phyloP scores from a whole-genome alignment of 1,140 invertebrate species.

The Drosophila punjabiensis region DNA sequence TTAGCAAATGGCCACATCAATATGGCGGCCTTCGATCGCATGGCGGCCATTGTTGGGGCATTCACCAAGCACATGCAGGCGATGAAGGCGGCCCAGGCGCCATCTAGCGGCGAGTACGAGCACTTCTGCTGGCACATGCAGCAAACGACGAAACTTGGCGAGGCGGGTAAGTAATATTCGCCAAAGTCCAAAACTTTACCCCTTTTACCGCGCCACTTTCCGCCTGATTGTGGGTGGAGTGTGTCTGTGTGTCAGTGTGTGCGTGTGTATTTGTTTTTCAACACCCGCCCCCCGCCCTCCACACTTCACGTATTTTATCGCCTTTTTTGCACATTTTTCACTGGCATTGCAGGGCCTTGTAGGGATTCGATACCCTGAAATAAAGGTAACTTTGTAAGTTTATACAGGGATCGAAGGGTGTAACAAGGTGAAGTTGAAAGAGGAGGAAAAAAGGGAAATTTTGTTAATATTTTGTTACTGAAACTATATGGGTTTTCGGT shows the following conservation, averaged over 20 bases:
- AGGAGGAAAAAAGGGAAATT: background rate
- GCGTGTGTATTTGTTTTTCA: constrained; percentile 14
- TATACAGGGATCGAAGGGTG: background rate
- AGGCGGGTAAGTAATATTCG: constrained; percentile 73
- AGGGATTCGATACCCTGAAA: constrained; percentile 21
- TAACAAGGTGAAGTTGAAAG: too few relatives aligned
- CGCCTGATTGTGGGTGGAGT: background rate
- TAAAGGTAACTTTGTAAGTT: too few relatives aligned
- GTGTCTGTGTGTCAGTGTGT: background rate
- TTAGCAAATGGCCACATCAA: constrained; percentile 85
- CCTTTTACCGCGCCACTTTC: background rate
- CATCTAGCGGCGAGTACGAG: constrained; percentile 75
- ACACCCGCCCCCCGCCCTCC: background rate
- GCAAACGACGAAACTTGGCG: constrained; percentile 71
- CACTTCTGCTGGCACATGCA: constrained; percentile 80
- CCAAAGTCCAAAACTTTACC: constrained; percentile 30
- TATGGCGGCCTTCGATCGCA: constrained; percentile 82
- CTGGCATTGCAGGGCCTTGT: constrained; percentile 7
- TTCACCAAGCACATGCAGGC: constrained; percentile 82
- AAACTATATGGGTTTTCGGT: too few relatives aligned
- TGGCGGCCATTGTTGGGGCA: constrained; percentile 83
- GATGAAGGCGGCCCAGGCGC: constrained; percentile 58
- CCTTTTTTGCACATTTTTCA: constrained; percentile 54
- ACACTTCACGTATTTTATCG: constrained; percentile 44
- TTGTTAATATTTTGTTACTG: too few relatives aligned